Evolutionary conservation across 2,797 vertebrate genomes (phyloP), one percentile per base, ranked within the genome.

Genomic region (Sebastes cheni): DNA sequence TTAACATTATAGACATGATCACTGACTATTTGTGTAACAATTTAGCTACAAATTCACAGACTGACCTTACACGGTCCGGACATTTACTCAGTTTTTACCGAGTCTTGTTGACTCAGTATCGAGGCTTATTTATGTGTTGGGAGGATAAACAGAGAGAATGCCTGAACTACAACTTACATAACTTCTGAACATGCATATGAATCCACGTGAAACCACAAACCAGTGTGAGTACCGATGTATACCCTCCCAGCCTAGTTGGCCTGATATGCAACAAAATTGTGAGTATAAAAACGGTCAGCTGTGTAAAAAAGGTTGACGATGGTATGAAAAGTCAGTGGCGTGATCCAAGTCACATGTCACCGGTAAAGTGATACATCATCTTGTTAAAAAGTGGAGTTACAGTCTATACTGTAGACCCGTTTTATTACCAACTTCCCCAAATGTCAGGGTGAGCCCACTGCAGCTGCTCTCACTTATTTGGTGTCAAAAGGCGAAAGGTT

Each of bases 401-500:
- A 79, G 67, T 68, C n/a, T 52, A 1, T 23, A 30, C 66, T 29
- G 42, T 32, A 39, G 18, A 64, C 6, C 55, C 22, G 12, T 67
- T 78, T 77, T 79, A 79, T 86, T 65, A 65, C 66, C 0, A n/a
- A 62, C 54, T 68, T 76, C 58, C 65, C 55, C 52, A 87, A 88
- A 87, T 82, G 85, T 83, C 83, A 87, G 72, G 60, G 6, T n/a
- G 50, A 79, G 67, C 39, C 18, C 16, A 5, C 39, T 69, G 83
- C 86, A 80, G 80, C 86, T 84, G 83, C 67, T 90, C 69, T 42
- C 79, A 72, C 72, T 88, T 86, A 81, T 85, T 81, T 46, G 39
- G 81, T 84, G 82, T 88, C 86, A 83, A 85, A 85, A 82, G 69
- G 70, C 72, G 70, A 90, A 89, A 91, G 89, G 86, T 86, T 83